Evolutionary conservation across 2,113 vertebrate species (phyloP), one percentile per base, ranked within the genome.

Genomic region (Crotalus helleri): DNA sequence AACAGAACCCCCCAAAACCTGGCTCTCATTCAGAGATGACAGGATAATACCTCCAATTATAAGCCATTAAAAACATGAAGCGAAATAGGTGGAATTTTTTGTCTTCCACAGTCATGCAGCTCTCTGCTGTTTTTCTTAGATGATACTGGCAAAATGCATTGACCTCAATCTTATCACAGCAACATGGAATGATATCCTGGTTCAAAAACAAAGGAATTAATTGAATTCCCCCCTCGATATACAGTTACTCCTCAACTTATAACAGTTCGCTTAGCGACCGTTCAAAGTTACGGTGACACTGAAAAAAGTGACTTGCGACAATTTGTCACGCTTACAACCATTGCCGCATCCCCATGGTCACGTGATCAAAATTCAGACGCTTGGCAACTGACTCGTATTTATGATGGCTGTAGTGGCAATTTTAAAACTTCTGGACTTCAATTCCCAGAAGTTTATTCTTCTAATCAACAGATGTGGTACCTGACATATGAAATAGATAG

Each of bases 41-140:
- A 96, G 90, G 95, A 97, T 97, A 97, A 97, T 98, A 97, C 97
- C 96, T 88, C 96, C 96, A 97, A 98, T 98, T 97, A 98, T 97
- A 96, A 97, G 97, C 97, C 97, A 97, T 98, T 97, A 96, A 98
- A 98, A 97, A 97, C 96, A 95, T 97, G 98, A 96, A 98, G 98
- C 96, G 97, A 97, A 97, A 81, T 19, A 81, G 33, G n/a, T 81
- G n/a, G n/a, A 8, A 7, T 81, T 81, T 81, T 81, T 93, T 59
- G 95, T 85, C 96, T 96, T 96, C 95, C 94, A 93, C 91, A n/a
- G 95, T 97, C 95, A 97, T 95, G 96, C 92, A 97, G 94, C 94
- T 95, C 94, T 95, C 94, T 95, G 96, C 96, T 97, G 95, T 93
- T 95, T 92, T 58, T 44, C 29, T 97, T 94, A 97, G 94, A 96